Evolutionary conservation across 1,140 invertebrate species (phyloP).

Genomic region (Chironomus striatipennis): DNA sequence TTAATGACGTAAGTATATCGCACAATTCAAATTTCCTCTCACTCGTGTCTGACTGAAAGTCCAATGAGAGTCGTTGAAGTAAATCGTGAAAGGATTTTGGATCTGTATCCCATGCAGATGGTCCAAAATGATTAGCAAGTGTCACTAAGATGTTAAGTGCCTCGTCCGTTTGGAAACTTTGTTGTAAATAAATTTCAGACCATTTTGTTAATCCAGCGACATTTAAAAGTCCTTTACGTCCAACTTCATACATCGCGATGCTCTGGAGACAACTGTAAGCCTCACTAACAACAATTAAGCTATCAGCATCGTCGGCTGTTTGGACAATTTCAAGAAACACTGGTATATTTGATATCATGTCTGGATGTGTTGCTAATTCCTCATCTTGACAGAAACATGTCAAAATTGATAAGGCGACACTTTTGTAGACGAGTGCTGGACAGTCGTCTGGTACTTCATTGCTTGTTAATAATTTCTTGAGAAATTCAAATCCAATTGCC

Average conservation of each 20-base stretch:
- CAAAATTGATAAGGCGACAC: constrained; percentile 74
- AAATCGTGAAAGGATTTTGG: constrained; percentile 68
- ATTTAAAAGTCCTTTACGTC: constrained; percentile 64
- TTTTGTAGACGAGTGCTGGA: constrained; percentile 79
- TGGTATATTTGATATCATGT: constrained; percentile 71
- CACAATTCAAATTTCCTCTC: constrained; percentile 83
- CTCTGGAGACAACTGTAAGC: constrained; percentile 74
- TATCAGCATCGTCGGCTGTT: constrained; percentile 69
- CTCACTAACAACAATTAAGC: constrained; percentile 79
- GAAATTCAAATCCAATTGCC: constrained; percentile 76
- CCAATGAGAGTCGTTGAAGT: constrained; percentile 73
- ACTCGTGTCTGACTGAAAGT: constrained; percentile 78
- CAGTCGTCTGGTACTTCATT: constrained; percentile 70
- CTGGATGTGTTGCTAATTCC: constrained; percentile 66
- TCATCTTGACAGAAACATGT: constrained; percentile 72
- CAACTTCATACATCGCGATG: constrained; percentile 61
- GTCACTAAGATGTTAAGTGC: constrained; percentile 68
- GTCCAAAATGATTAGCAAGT: constrained; percentile 57
- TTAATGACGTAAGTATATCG: constrained; percentile 59
- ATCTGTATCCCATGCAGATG: constrained; percentile 60
- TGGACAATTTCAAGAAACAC: constrained; percentile 74
- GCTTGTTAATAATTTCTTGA: constrained; percentile 66
- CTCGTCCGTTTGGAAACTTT: constrained; percentile 79
- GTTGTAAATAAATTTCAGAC: constrained; percentile 73
- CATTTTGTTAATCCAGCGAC: constrained; percentile 69